phyloP scores from a whole-genome alignment of 2,888 invertebrate species.

The Mesoligia furuncula region DNA sequence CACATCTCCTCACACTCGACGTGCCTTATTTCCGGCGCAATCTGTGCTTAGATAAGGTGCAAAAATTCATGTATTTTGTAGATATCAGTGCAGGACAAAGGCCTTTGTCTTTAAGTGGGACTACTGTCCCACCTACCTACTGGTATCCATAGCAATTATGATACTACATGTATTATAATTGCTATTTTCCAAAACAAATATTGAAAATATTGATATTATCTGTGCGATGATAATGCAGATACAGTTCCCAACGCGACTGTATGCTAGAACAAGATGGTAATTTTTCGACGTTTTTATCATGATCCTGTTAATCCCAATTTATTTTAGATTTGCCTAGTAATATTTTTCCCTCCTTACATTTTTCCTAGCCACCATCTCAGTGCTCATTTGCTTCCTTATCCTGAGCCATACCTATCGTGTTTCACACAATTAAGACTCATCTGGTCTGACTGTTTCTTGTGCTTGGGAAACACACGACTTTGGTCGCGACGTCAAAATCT shows the following conservation, averaged over 20 bases:
- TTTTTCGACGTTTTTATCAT: not conserved
- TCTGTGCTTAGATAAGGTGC: not conserved
- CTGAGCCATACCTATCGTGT: not conserved
- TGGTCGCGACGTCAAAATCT: not conserved
- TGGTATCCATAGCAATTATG: not conserved
- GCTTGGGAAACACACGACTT: not conserved
- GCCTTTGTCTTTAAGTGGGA: conserved; percentile 10
- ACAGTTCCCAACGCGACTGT: not conserved
- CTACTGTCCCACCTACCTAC: no score
- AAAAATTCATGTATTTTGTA: not conserved
- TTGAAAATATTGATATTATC: not conserved
- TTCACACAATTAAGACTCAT: not conserved
- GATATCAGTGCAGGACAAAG: conserved; percentile 8
- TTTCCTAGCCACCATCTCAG: not conserved
- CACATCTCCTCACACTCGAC: not conserved
- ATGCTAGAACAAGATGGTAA: not conserved
- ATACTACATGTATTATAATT: not conserved
- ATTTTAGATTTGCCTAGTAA: not conserved
- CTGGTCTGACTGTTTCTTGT: not conserved
- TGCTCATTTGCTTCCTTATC: not conserved
- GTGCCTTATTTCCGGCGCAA: not conserved
- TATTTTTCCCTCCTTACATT: not conserved
- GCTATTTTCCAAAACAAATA: conserved; percentile 20
- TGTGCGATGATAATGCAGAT: not conserved
- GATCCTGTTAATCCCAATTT: no score